Evolutionary conservation across 2,888 invertebrate species (phyloP).

Genomic region (Zaprionus bogoriensis): DNA sequence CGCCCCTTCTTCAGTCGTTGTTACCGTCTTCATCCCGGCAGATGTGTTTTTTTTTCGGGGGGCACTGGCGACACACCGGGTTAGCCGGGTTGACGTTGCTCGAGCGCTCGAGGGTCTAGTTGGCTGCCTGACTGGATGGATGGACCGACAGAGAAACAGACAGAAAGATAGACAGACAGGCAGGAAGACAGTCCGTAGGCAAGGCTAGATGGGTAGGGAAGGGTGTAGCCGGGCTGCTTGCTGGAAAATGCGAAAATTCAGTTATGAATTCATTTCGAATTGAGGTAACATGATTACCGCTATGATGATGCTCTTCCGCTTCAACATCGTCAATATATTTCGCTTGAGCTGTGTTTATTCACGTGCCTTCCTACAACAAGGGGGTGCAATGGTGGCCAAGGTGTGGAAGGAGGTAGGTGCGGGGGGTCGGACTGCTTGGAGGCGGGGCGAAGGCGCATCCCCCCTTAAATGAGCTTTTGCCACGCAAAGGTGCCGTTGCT

Average conservation of each 20-base stretch:
- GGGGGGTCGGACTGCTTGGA: background rate
- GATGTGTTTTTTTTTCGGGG: slow-evolving; percentile 4
- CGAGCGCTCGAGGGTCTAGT: slow-evolving; percentile 38
- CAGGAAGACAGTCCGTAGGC: slow-evolving; percentile 6
- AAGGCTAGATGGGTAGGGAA: slow-evolving; percentile 3
- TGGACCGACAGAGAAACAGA: slow-evolving; percentile 7
- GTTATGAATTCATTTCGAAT: slow-evolving; percentile 83
- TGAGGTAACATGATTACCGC: slow-evolving; percentile 82
- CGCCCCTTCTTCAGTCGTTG: background rate
- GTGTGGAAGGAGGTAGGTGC: background rate
- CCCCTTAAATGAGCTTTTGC: slow-evolving; percentile 68
- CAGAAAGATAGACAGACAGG: background rate
- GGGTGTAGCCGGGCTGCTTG: background rate
- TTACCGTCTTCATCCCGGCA: background rate
- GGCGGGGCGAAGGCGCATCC: background rate
- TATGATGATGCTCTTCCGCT: slow-evolving; percentile 79
- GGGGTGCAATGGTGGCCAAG: too few relatives aligned
- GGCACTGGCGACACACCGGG: slow-evolving; percentile 37
- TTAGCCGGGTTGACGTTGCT: slow-evolving; percentile 53
- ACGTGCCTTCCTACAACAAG: slow-evolving; percentile 42
- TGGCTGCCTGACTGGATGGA: slow-evolving; percentile 13
- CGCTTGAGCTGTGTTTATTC: slow-evolving; percentile 74
- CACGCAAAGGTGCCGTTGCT: slow-evolving; percentile 71
- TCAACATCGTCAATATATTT: slow-evolving; percentile 73
- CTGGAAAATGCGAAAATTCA: slow-evolving; percentile 79